phyloP scores from a whole-genome alignment of 2,888 invertebrate species.

The Brachyptera risi region DNA sequence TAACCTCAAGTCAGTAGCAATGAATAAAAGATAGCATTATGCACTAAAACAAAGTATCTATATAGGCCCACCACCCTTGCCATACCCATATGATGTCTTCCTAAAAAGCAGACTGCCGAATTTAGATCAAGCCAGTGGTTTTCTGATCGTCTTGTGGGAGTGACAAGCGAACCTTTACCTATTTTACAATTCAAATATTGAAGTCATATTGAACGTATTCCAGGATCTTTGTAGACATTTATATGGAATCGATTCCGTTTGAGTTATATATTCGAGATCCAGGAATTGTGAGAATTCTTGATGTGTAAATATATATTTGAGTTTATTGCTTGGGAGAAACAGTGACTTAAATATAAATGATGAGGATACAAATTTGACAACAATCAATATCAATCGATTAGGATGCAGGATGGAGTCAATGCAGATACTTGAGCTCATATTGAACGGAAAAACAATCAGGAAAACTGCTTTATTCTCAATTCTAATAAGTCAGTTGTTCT shows the following conservation, averaged over 20 bases:
- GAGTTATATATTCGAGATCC: not conserved
- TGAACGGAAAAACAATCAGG: too few relatives aligned
- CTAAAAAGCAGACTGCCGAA: not conserved
- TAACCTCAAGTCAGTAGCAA: constrained; percentile 18
- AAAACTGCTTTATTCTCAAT: too few relatives aligned
- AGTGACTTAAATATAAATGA: too few relatives aligned
- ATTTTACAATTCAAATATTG: constrained; percentile 31
- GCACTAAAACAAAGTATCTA: constrained; percentile 31
- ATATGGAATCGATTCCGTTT: not conserved
- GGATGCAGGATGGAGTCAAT: too few relatives aligned
- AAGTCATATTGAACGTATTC: constrained; percentile 16
- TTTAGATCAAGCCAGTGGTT: constrained; percentile 4
- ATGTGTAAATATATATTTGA: too few relatives aligned
- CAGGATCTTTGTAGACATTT: constrained; percentile 6
- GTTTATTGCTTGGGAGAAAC: too few relatives aligned
- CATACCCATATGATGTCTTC: not conserved
- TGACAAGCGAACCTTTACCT: constrained; percentile 23
- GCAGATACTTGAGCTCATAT: too few relatives aligned
- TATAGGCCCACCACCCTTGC: not conserved
- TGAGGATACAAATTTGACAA: too few relatives aligned
- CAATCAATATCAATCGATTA: too few relatives aligned
- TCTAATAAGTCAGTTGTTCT: too few relatives aligned
- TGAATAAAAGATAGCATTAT: constrained; percentile 29
- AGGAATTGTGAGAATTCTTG: too few relatives aligned
- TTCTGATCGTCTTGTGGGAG: constrained; percentile 20